Percentiles rank a stretch among this genome's conserved stretches.
phyloP scores from a whole-genome alignment of 2,113 vertebrate genomes.

The Callorhinus ursinus region DNA sequence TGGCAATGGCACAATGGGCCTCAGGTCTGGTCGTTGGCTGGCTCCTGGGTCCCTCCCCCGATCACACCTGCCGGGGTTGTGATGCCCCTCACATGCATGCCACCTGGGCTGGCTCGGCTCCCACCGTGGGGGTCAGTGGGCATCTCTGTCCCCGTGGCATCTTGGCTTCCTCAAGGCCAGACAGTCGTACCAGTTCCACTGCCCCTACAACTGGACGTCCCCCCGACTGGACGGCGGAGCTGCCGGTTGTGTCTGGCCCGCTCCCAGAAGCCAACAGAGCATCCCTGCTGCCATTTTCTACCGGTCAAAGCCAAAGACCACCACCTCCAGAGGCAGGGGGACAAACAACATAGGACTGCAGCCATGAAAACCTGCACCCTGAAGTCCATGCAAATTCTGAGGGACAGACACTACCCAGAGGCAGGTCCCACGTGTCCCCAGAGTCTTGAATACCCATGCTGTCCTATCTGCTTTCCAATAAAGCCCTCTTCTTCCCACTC shows the following conservation, averaged over 20 bases:
- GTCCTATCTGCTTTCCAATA: neutral
- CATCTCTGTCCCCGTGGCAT: fast-evolving
- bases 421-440: neutral
- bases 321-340: neutral
- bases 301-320: neutral
- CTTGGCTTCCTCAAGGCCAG: neutral
- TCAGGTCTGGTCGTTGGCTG: neutral
- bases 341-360: neutral
- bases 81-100: fast-evolving
- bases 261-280: neutral
- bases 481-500: neutral
- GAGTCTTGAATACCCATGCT: neutral
- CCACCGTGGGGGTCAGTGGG: fast-evolving
- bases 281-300: neutral
- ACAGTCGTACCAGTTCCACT: no score
- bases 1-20: neutral
- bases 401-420: neutral
- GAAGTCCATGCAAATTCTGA: fast-evolving
- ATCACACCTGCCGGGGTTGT: fast-evolving
- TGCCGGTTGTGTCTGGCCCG: no score
- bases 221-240: no score
- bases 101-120: neutral
- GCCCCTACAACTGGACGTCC: neutral
- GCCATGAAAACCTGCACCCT: neutral
- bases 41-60: neutral